Evolutionary conservation across 2,888 invertebrate genomes (phyloP), one percentile per base, ranked within the genome.

Genomic region (Mellilla xanthometata): DNA sequence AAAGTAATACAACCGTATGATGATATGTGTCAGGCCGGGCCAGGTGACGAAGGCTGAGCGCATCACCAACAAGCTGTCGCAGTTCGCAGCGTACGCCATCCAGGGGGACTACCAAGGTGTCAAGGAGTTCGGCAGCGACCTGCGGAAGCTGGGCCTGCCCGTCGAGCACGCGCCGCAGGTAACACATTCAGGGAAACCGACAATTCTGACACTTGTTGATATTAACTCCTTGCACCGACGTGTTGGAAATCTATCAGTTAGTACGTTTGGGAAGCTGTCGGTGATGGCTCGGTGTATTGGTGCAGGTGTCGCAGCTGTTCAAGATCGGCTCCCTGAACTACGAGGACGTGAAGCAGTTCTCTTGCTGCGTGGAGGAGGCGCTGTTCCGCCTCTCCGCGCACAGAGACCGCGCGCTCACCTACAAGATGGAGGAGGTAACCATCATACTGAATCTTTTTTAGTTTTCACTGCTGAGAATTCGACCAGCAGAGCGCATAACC

Each of bases 121-220:
- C 47, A 97, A 97, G 79, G 97, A 97, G 83, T 97, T 97, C 71
- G 97, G 97, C 53, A 96, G 96, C 69, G 97, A 97, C 84, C 90
- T 97, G 60, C 96, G 95, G 70, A 98, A 98, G 81, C 92, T 98
- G 12, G 98, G 98, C 9, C 91, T 97, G 65, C 98, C 98, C 0
- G 96, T 99, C 0, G 99, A 99, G 76, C 99, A 99, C 80, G 97
- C 99, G 1, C 99, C 99, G 1, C 98, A 97, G 91, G 94, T 93
- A 70, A 7, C 8, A n/a, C n/a, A n/a, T n/a, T n/a, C n/a, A n/a
- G n/a, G n/a, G n/a, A n/a, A n/a, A n/a, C n/a, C n/a, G n/a, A n/a
- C n/a, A n/a, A n/a, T n/a, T n/a, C n/a, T n/a, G n/a, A n/a, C n/a
- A n/a, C n/a, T n/a, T n/a, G n/a, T n/a, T n/a, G n/a, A n/a, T n/a